These are phyloP conservation scores for Apostichopus californicus DNA, from an alignment of 35 echinoderm and acorn worm species.

Conservation along the genomic window DNA sequence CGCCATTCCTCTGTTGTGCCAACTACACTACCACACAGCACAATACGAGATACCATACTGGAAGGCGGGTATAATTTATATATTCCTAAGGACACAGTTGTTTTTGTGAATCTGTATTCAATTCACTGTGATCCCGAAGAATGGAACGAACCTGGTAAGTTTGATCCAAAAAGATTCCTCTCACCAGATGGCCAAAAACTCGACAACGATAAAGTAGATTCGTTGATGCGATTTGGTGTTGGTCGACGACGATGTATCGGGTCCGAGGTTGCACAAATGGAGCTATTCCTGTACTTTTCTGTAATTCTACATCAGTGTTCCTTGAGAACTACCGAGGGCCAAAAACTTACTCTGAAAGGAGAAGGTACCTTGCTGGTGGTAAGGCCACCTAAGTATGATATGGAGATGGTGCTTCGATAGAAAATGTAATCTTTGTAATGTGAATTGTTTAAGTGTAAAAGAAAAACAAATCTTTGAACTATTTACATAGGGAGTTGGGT, in stretches of 20 bases:
- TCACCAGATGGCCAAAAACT: constrained; percentile 45
- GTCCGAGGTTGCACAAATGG: too few species aligned
- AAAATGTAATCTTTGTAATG: background rate
- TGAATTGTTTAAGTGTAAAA: too few species aligned
- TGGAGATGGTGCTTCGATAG: too few species aligned
- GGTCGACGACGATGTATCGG: constrained; percentile 69
- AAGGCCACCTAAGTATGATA: constrained; percentile 12
- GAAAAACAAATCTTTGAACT: too few species aligned
- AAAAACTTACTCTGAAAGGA: background rate
- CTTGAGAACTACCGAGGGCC: too few species aligned
- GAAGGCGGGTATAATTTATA: constrained; percentile 35
- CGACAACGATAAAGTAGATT: constrained; percentile 62
- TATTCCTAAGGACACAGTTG: constrained; percentile 36
- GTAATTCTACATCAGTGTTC: too few species aligned
- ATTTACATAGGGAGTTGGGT: too few species aligned
- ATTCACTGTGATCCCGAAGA: too few species aligned
- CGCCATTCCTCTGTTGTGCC: background rate
- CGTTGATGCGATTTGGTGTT: constrained; percentile 76
- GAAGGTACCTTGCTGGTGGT: constrained; percentile 58
- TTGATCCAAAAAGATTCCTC: constrained; percentile 36
- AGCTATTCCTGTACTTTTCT: too few species aligned
- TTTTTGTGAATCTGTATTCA: too few species aligned
- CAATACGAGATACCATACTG: constrained; percentile 53
- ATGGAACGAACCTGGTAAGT: too few species aligned
- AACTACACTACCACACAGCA: constrained; percentile 55